phyloP scores from a whole-genome alignment of 2,113 vertebrate species.

The Oriolus oriolus region DNA sequence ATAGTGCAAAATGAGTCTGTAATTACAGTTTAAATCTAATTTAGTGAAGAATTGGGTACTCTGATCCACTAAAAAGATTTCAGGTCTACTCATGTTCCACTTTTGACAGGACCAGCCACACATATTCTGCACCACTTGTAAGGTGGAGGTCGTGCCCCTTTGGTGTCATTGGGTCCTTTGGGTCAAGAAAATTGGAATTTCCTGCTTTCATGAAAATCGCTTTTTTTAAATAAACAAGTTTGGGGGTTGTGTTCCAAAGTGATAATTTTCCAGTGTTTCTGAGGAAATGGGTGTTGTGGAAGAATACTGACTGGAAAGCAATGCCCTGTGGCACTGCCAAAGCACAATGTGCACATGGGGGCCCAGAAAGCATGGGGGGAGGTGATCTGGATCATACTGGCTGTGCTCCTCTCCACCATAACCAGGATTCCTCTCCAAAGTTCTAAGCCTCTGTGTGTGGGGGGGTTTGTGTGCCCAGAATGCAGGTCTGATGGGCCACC shows the following conservation, averaged over 20 bases:
- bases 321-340: neutral
- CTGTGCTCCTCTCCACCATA: neutral
- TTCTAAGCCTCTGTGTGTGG: neutral
- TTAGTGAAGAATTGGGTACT: neutral
- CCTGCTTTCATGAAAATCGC: neutral
- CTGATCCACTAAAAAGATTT: neutral
- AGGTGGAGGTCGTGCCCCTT: neutral
- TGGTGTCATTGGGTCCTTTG: neutral
- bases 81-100: neutral
- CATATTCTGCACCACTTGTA: neutral
- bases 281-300: neutral
- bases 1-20: neutral
- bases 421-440: neutral
- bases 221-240: neutral
- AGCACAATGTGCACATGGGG: neutral
- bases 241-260: neutral
- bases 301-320: neutral
- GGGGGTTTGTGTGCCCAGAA: neutral
- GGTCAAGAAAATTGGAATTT: neutral
- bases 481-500: neutral
- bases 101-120: neutral
- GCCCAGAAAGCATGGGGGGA: neutral
- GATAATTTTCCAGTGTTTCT: neutral
- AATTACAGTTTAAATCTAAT: neutral
- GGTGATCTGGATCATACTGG: neutral